Evolutionary conservation across 92 coral and sea anemone species (phyloP), one percentile per base, ranked within the genome.

Genomic region (Palythoa caribaeorum): DNA sequence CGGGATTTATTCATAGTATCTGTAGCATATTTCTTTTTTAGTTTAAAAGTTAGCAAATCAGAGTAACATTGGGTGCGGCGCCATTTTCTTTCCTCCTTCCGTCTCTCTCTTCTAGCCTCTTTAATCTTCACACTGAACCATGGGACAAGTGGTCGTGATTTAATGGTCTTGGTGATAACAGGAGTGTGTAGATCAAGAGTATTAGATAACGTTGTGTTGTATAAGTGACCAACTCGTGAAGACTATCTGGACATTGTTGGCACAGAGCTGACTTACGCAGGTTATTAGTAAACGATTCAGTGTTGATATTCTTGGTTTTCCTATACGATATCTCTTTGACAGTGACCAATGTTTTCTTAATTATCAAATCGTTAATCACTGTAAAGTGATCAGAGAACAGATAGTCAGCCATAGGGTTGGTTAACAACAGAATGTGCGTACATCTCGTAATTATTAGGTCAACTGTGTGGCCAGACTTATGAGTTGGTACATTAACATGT

Each of bases 81-180:
- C 28, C 28, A 28, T 28, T 28, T 28, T 28, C 28, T 28, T 28
- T 28, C 28, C 0, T 0, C 28, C 0, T 28, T 28, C 28, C 28
- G 28, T 28, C 28, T 28, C 28, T 28, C 28, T 0, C 28, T 28
- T 28, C 28, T 28, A 28, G 28, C 28, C 28, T 28, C 28, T 28
- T 28, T 28, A 28, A 28, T 28, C 28, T 28, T 0, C 28, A 28
- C 28, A 28, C 28, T 28, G 28, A 28, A 78, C 74, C 86, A 87
- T 78, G 86, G 90, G 20, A 78, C 90, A 57, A 79, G 90, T 78
- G 86, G 90, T 62, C 90, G 81, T 19, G 35, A 75, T 70, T 5
- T 68, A 48, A 79, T 51, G 28, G 28, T 28, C 28, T 28, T 28
- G 28, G 28, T 28, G 28, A 28, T 28, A 28, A 28, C 28, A 28